Base-by-base conservation (phyloP, 2,113 vertebrate species). In the Chelonoidis abingdonii region DNA sequence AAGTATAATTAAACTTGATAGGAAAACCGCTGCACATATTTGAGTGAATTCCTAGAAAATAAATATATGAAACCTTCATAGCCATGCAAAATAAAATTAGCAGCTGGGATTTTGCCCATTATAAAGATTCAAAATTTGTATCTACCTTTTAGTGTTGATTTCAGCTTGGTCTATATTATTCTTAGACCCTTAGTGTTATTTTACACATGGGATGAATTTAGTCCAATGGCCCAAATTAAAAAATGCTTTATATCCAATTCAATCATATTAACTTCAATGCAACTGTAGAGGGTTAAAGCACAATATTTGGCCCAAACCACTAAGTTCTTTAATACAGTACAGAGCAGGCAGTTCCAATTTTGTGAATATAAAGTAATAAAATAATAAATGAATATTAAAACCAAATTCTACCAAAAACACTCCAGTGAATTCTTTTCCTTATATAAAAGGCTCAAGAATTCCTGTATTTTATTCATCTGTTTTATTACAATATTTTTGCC, bases 351-450 rank as follows among this genome's bases (percentile, higher is more conserved):
- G 86, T 96, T 94, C 92, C 72, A 88, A 83, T 88, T 93, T 88
- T 94, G 50, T 84, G 78, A 41, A 90, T 84, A 22, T 89, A 81
- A 88, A 83, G 92, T 94, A 96, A 95, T 86, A 94, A 62, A 89
- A 87, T 92, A 93, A 88, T 85, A 93, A 53, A 76, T 69, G 96
- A 97, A 44, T n/a, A 94, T 94, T 81, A 95, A 95, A 97, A 88
- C 83, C 92, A 86, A 94, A 94, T 62, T 89, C 87, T 95, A 91
- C 62, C 24, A 78, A 84, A 94, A 79, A 21, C 84, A 87, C 57
- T 79, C 41, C 88, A 92, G 91, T 82, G 79, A 92, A 93, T 93
- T 53, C 53, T 88, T 91, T 19, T 75, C 83, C 27, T 88, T 78
- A n/a, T 65, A 79, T n/a, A 78, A 6, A 76, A 80, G 72, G 27